A percentile compares a stretch with the other conserved stretches of the same genome.
phyloP scores from a whole-genome alignment of 2,888 invertebrate species.

The Brenthis hecate region DNA sequence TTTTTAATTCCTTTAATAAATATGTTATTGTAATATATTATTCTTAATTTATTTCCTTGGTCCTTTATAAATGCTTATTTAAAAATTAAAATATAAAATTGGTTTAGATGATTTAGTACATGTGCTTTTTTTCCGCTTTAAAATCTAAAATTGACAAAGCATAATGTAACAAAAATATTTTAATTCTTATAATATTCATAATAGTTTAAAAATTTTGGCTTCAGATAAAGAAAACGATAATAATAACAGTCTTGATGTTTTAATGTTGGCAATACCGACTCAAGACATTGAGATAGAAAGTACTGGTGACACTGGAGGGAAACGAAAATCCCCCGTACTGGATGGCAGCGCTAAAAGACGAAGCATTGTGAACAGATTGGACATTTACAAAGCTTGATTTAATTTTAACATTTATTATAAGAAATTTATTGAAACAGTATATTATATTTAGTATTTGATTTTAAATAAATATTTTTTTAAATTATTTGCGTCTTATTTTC shows the following conservation, averaged over 20 bases:
- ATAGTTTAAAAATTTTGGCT: conserved; percentile 39
- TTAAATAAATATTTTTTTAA: too few relatives aligned
- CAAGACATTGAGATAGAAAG: conserved; percentile 63
- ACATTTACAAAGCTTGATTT: conserved; percentile 39
- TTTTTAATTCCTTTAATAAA: conserved; percentile 7
- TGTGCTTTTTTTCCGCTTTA: too few relatives aligned
- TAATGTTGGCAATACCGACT: conserved; percentile 63
- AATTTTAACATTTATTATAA: neutral
- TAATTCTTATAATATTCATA: neutral
- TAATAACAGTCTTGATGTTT: conserved; percentile 56
- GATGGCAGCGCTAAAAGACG: conserved; percentile 54
- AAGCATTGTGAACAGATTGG: conserved; percentile 49
- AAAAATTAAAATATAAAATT: neutral
- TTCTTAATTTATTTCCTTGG: conserved; percentile 10
- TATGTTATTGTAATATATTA: neutral
- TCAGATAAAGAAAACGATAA: conserved; percentile 57
- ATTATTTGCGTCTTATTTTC: too few relatives aligned
- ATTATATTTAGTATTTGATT: too few relatives aligned
- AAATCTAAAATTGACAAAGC: neutral
- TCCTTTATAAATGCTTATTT: neutral
- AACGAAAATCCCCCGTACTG: conserved; percentile 58
- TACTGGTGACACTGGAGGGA: conserved; percentile 47
- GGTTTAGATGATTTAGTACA: too few relatives aligned
- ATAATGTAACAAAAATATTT: neutral
- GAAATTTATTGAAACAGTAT: neutral